Conservation (phyloP, 2,888 invertebrate species). For the Limenitis camilla region DNA sequence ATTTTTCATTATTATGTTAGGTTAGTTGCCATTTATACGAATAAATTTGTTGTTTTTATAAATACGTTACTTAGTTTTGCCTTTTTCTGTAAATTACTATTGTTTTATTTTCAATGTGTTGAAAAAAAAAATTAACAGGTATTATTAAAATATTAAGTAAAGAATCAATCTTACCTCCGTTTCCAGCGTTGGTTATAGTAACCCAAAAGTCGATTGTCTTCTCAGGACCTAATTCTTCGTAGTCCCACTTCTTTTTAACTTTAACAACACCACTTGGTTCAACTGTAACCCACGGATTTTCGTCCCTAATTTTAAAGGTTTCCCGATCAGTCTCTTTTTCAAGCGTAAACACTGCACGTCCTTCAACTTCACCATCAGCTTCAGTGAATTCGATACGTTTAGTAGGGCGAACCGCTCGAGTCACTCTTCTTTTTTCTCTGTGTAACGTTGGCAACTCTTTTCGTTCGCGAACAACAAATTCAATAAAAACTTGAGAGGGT, state of each 20-base stretch:
- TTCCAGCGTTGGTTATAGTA: conserved; percentile 91
- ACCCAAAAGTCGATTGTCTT: conserved; percentile 98
- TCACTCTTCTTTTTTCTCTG: conserved; percentile 85
- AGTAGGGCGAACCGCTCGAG: conserved; percentile 94
- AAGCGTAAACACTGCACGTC: conserved; percentile 89
- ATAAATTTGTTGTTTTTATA: neutral
- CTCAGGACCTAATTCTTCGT: conserved; percentile 93
- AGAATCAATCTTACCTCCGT: conserved; percentile 82
- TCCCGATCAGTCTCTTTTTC: conserved; percentile 95
- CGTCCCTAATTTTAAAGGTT: conserved; percentile 93
- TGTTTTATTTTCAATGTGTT: neutral
- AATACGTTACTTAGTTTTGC: neutral
- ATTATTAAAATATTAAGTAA: neutral
- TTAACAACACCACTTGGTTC: conserved; percentile 93
- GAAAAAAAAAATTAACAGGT: neutral
- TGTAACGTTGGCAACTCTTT: conserved; percentile 78
- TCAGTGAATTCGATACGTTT: conserved; percentile 94
- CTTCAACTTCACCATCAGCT: conserved; percentile 91
- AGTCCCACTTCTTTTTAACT: conserved; percentile 98
- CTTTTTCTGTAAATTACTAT: too few relatives aligned
- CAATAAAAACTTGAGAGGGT: conserved; percentile 84
- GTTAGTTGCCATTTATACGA: neutral
- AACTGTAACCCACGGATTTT: conserved; percentile 95
- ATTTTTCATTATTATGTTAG: neutral
- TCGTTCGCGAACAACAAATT: conserved; percentile 77